These are phyloP conservation scores for Dasyornis broadbenti DNA, from an alignment of 2,113 vertebrate species.

Conservation along the genomic window DNA sequence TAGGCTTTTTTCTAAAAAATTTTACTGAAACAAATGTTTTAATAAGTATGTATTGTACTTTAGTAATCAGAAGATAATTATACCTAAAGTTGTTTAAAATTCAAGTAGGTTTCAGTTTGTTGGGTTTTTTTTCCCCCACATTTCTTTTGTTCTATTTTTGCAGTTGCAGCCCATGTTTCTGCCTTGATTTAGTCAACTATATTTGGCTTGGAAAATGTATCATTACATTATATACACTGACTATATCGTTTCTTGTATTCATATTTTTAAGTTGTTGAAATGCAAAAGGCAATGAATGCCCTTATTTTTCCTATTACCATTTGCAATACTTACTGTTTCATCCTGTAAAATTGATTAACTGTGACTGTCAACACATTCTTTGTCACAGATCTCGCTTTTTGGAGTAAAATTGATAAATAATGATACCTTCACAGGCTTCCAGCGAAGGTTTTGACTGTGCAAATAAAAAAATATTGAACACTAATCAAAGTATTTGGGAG, in stretches of 20 bases:
- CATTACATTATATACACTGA: background rate
- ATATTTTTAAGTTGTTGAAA: background rate
- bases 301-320: background rate
- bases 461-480: background rate
- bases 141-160: slow-evolving; percentile 20
- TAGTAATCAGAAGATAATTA: slow-evolving; percentile 5
- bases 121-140: background rate
- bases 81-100: background rate
- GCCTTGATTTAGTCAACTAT: slow-evolving; percentile 29
- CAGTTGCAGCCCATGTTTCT: background rate
- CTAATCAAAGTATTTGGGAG: background rate
- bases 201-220: slow-evolving; percentile 13
- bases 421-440: background rate
- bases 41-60: background rate
- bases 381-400: background rate
- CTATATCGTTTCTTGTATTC: background rate
- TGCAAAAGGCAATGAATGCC: background rate
- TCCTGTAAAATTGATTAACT: background rate
- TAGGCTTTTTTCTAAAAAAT: background rate
- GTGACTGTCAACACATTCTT: background rate
- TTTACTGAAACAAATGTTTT: background rate
- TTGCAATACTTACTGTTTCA: background rate
- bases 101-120: background rate
- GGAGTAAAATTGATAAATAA: background rate
- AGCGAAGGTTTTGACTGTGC: background rate